These are phyloP conservation scores for Xyrichtys novacula DNA, from an alignment of 2,797 vertebrate genomes.

Conservation along the genomic window DNA sequence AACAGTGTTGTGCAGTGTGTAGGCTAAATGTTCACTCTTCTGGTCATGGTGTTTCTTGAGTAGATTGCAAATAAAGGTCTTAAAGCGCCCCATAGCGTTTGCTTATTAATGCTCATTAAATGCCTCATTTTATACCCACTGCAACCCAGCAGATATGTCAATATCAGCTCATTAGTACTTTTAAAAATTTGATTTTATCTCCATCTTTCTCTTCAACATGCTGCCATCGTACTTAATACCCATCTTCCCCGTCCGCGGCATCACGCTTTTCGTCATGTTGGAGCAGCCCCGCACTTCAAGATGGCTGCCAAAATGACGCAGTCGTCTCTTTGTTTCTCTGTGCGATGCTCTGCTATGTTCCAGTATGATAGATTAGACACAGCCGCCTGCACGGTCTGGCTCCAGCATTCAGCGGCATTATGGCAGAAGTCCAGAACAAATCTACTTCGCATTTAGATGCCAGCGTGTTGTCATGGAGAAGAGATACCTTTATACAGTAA, in stretches of 20 bases:
- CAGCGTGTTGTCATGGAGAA: conserved; percentile 75
- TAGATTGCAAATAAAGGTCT: not conserved
- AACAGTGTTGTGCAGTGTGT: too few species aligned
- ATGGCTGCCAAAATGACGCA: conserved; percentile 77
- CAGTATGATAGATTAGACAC: conserved; percentile 80
- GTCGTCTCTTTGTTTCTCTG: conserved; percentile 72
- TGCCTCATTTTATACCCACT: not conserved
- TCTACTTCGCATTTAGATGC: conserved; percentile 74
- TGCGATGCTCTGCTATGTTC: conserved; percentile 65
- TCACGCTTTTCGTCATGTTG: conserved; percentile 28
- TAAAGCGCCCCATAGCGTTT: conserved; percentile 1
- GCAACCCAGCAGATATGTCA: too few species aligned
- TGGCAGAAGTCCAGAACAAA: conserved; percentile 80
- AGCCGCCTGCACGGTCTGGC: conserved; percentile 55
- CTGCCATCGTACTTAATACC: conserved; percentile 28
- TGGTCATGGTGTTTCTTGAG: too few species aligned
- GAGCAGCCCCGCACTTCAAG: conserved; percentile 61
- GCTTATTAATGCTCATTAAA: not conserved
- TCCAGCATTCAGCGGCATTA: conserved; percentile 68
- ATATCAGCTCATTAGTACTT: not conserved
- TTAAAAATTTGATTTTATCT: conserved; percentile 30
- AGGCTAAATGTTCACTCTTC: too few species aligned
- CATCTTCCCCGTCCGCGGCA: conserved; percentile 33
- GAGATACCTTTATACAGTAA: conserved; percentile 76
- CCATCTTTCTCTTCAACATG: not conserved